Percentiles rank a stretch among this genome's conserved stretches.
Conservation (phyloP, 2,113 vertebrate species). For the Charina bottae region DNA sequence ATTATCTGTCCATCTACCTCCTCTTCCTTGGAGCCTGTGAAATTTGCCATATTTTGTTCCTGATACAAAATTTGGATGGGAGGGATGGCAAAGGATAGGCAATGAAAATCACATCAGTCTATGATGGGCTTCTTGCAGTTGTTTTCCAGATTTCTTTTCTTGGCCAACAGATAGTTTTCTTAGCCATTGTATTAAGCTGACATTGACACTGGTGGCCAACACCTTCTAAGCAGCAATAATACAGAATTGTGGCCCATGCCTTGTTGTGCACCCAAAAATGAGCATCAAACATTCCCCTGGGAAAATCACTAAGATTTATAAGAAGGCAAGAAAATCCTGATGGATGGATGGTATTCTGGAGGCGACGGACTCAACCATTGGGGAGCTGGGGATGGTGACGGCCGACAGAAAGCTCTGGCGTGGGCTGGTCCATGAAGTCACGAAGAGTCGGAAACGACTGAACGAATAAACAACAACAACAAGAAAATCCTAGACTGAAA, state of each 20-base stretch:
- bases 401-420: too few relatives aligned
- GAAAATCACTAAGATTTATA: constrained; percentile 62
- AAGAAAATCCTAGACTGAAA: constrained; percentile 46
- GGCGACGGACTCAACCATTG: too few relatives aligned
- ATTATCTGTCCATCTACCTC: neutral
- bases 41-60: constrained; percentile 32
- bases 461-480: too few relatives aligned
- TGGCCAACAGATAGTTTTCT: constrained; percentile 40
- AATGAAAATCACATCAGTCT: constrained; percentile 36
- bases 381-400: too few relatives aligned
- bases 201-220: constrained; percentile 57
- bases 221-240: constrained; percentile 33
- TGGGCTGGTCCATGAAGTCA: too few relatives aligned
- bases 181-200: constrained; percentile 32
- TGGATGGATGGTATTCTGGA: too few relatives aligned
- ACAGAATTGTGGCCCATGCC: constrained; percentile 39
- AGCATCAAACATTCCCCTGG: constrained; percentile 56
- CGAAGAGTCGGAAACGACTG: too few relatives aligned
- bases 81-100: neutral
- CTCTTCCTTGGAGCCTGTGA: neutral
- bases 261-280: constrained; percentile 48
- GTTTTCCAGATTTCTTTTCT: constrained; percentile 42
- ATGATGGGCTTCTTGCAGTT: constrained; percentile 37
- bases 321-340: constrained; percentile 42
- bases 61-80: neutral